phyloP scores from a whole-genome alignment of 2,113 vertebrate species.

The Corythornis cristatus region DNA sequence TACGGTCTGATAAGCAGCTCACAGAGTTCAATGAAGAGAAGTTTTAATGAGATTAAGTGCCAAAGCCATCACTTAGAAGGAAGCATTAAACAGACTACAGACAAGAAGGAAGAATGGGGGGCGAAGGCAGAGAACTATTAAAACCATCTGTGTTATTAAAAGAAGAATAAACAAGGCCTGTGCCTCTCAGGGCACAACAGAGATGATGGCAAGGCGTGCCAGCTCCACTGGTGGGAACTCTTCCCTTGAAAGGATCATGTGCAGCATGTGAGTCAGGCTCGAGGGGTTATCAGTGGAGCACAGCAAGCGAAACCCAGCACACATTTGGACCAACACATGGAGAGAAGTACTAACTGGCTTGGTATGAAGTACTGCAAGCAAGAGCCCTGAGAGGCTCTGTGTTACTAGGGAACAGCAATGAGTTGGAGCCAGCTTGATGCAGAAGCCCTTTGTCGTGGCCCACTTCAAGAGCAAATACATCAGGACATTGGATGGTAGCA shows the following conservation, averaged over 20 bases:
- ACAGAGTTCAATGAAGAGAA: constrained; percentile 33
- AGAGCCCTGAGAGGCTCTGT: background rate
- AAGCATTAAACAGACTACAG: constrained; percentile 47
- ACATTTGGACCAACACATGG: background rate
- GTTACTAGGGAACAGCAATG: background rate
- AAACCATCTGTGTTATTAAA: constrained; percentile 62
- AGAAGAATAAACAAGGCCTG: constrained; percentile 49
- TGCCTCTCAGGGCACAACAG: background rate
- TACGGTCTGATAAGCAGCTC: constrained; percentile 67
- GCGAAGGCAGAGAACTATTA: constrained; percentile 34
- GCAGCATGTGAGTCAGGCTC: background rate
- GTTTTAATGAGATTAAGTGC: constrained; percentile 67
- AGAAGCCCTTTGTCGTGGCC: background rate
- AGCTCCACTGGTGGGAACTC: background rate
- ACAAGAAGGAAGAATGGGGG: constrained; percentile 31
- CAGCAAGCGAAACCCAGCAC: background rate
- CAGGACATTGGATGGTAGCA: background rate
- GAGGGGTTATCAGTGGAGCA: fast-evolving
- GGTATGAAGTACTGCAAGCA: background rate
- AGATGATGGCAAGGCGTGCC: background rate
- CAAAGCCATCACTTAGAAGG: constrained; percentile 54
- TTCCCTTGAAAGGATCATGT: background rate
- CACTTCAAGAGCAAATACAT: background rate
- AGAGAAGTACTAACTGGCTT: background rate
- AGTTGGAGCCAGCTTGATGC: background rate